A percentile compares a stretch with the other conserved stretches of the same genome.
These are phyloP conservation scores for Caenorhabditis doughertyi DNA, from an alignment of 2,888 invertebrate species.

Conservation along the genomic window DNA sequence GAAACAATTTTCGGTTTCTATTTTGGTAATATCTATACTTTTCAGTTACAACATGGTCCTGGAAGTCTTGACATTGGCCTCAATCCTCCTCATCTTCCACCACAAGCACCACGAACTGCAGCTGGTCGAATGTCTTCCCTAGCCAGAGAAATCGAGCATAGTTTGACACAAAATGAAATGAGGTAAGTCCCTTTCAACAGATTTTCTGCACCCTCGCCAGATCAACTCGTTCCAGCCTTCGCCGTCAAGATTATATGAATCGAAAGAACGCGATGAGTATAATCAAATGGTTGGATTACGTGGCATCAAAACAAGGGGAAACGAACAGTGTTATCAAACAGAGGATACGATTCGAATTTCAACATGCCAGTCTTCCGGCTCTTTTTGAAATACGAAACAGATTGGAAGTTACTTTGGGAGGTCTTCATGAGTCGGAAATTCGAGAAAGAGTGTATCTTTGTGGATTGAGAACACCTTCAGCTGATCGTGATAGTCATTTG, in stretches of 20 bases:
- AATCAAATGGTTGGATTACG: conserved; percentile 61
- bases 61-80: conserved; percentile 39
- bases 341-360: conserved; percentile 58
- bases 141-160: conserved; percentile 27
- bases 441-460: conserved; percentile 47
- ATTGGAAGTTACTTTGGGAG: conserved; percentile 42
- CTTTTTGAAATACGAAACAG: conserved; percentile 60
- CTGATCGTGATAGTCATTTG: not conserved
- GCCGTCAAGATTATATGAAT: conserved; percentile 50
- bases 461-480: conserved; percentile 10
- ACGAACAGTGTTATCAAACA: conserved; percentile 55
- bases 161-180: not conserved
- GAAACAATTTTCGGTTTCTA: too few relatives aligned
- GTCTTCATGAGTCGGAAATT: conserved; percentile 19
- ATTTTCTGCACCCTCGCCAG: conserved; percentile 1
- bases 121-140: conserved; percentile 22
- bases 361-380: conserved; percentile 56
- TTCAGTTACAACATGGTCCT: conserved; percentile 30
- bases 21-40: not conserved
- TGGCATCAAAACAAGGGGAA: conserved; percentile 52
- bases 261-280: conserved; percentile 42
- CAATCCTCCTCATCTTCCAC: not conserved
- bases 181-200: not conserved
- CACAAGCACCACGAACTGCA: not conserved
- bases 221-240: conserved; percentile 41